Conservation (phyloP, 2,113 vertebrate genomes). For the Spea bombifrons region DNA sequence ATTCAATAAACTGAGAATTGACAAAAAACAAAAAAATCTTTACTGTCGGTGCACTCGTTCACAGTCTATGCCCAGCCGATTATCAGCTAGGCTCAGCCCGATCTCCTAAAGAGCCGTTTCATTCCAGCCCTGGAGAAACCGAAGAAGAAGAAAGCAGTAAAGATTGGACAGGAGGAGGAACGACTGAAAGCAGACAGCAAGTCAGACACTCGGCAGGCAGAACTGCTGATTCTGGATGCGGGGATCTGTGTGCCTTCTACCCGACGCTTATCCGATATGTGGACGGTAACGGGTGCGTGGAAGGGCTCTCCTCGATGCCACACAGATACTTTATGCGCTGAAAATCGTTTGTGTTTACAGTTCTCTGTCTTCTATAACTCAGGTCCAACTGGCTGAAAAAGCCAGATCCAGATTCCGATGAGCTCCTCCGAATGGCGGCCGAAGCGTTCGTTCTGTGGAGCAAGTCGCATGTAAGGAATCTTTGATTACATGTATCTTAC, state of each 20-base stretch:
- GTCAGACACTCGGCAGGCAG: slow-evolving; percentile 91
- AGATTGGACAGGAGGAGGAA: slow-evolving; percentile 92
- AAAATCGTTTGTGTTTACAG: no score
- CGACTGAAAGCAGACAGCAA: slow-evolving; percentile 88
- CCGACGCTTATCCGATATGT: slow-evolving; percentile 97
- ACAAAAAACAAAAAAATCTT: no score
- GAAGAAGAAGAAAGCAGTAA: slow-evolving; percentile 97
- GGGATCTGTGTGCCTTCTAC: slow-evolving; percentile 96
- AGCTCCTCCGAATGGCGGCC: slow-evolving; percentile 96
- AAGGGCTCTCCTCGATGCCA: no score
- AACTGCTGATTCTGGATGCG: slow-evolving; percentile 91
- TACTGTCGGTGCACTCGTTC: neutral
- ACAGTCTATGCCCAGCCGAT: slow-evolving; percentile 95
- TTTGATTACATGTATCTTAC: neutral
- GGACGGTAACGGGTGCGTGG: slow-evolving; percentile 91
- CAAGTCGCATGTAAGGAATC: slow-evolving; percentile 88
- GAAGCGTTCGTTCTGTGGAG: slow-evolving; percentile 98
- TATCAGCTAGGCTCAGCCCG: slow-evolving; percentile 91
- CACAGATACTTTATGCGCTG: neutral
- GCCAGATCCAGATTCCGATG: slow-evolving; percentile 85
- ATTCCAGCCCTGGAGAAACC: slow-evolving; percentile 95
- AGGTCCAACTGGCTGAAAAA: slow-evolving; percentile 97
- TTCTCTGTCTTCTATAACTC: slow-evolving; percentile 44
- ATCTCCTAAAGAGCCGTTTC: slow-evolving; percentile 91
- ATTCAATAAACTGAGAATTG: no score